phyloP scores from a whole-genome alignment of 2,797 vertebrate species.

The Psittacula derbiana region DNA sequence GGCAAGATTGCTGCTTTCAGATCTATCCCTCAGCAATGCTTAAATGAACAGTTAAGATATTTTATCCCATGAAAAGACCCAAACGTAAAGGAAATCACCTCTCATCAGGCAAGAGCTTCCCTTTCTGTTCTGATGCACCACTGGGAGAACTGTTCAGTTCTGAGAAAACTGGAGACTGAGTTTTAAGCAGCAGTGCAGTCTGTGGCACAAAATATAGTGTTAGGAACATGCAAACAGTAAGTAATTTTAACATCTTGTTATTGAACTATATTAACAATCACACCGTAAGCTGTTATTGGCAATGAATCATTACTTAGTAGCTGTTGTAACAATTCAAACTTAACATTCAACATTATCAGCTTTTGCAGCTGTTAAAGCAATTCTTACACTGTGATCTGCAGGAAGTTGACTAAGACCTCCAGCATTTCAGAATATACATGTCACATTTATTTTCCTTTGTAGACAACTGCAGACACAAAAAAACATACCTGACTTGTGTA shows the following conservation, averaged over 20 bases:
- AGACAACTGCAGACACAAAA: not conserved
- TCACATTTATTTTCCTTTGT: not conserved
- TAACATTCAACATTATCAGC: not conserved
- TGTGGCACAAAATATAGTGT: constrained; percentile 71
- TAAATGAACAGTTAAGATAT: not conserved
- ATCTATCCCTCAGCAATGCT: not conserved
- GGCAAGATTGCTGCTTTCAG: not conserved
- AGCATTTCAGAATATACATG: not conserved
- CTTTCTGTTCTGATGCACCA: constrained; percentile 80
- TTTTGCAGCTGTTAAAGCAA: not conserved
- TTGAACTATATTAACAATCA: not conserved
- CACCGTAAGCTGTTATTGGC: not conserved
- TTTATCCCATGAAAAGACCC: not conserved
- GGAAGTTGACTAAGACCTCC: not conserved
- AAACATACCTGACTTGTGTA: constrained; percentile 94
- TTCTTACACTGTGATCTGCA: not conserved
- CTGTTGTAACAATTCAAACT: not conserved
- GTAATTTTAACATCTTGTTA: not conserved
- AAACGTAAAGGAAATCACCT: constrained; percentile 76
- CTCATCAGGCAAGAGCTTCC: constrained; percentile 85
- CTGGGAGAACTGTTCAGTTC: constrained; percentile 79
- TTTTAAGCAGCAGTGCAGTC: constrained; percentile 96
- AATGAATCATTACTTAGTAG: not conserved
- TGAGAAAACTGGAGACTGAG: constrained; percentile 89
- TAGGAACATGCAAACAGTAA: not conserved